Evolutionary conservation across 2,113 vertebrate genomes (phyloP), one percentile per base, ranked within the genome.

Genomic region (Oenanthe oenanthe): DNA sequence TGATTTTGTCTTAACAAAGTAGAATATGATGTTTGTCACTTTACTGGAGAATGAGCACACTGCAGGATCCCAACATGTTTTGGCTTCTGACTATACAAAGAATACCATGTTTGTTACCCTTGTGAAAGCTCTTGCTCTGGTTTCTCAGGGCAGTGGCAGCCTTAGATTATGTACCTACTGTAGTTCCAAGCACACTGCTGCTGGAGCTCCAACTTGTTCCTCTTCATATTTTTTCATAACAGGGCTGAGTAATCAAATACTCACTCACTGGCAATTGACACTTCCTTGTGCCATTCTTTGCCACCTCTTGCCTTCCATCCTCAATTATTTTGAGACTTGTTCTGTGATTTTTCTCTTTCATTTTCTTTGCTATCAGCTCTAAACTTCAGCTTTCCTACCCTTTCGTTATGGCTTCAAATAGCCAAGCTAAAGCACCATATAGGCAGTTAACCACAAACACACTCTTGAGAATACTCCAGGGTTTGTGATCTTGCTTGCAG

Each of bases 91-190:
- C 61, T 26, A 67, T 7, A 24, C 11, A 19, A 28, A 78, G 54
- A 50, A 22, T 21, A 54, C 19, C 31, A 28, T 2, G 2, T 13
- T 31, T 2, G 2, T 10, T 16, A 32, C 17, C 28, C 28, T 68
- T 6, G 2, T 0, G 0, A 71, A 78, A 90, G 28, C 20, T 21
- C 21, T 68, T n/a, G 21, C n/a, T 18, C 34, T 65, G 15, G 14
- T 70, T 71, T 90, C 74, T 76, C 3, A 1, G 50, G 21, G 31
- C 48, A 62, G n/a, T 34, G 43, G 32, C 57, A 82, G n/a, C 12
- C 58, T 61, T 25, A 48, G 38, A 18, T 75, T 40, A 32, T 28
- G 3, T 36, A 51, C 40, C 22, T 66, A 5, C 24, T 29, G 26
- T n/a, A 26, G 34, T 43, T 92, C 50, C 65, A 70, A 85, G 31